These are phyloP conservation scores for Ectobius pallidus DNA, from an alignment of 2,888 invertebrate species.

Conservation along the genomic window DNA sequence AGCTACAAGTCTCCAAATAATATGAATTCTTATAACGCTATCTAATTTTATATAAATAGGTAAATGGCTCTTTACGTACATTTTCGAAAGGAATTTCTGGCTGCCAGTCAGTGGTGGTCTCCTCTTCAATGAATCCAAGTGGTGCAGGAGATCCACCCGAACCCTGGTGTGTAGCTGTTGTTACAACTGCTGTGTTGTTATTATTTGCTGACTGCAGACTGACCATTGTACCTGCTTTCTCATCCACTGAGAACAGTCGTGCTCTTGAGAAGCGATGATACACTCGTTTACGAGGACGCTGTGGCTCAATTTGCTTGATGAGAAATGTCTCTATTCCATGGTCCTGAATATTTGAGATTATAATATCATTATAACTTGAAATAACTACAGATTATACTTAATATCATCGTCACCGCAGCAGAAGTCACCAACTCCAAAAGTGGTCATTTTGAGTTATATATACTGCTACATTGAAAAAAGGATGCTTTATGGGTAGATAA, in stretches of 20 bases:
- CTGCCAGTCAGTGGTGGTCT: slow-evolving; percentile 82
- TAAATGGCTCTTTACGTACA: slow-evolving; percentile 65
- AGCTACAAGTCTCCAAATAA: too few relatives aligned
- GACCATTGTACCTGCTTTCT: slow-evolving; percentile 49
- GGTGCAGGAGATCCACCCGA: slow-evolving; percentile 49
- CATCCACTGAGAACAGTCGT: slow-evolving; percentile 54
- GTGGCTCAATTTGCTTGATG: slow-evolving; percentile 81
- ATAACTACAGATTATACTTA: too few relatives aligned
- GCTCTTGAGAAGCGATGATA: slow-evolving; percentile 47
- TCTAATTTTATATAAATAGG: too few relatives aligned
- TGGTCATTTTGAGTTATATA: too few relatives aligned
- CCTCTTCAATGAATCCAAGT: slow-evolving; percentile 72
- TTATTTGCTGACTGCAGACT: slow-evolving; percentile 45
- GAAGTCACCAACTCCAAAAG: too few relatives aligned
- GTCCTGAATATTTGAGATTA: slow-evolving; percentile 56
- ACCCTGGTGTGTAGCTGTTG: slow-evolving; percentile 32
- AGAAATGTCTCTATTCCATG: slow-evolving; percentile 88
- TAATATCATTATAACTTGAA: not conserved
- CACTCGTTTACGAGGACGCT: slow-evolving; percentile 52
- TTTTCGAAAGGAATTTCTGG: slow-evolving; percentile 93
- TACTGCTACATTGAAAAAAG: too few relatives aligned
- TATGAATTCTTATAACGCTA: too few relatives aligned
- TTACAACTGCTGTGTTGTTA: slow-evolving; percentile 46
- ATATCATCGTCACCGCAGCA: too few relatives aligned
- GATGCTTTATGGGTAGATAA: too few relatives aligned